These are phyloP conservation scores for Margarornis squamiger DNA, from an alignment of 2,797 vertebrate genomes.

Conservation along the genomic window DNA sequence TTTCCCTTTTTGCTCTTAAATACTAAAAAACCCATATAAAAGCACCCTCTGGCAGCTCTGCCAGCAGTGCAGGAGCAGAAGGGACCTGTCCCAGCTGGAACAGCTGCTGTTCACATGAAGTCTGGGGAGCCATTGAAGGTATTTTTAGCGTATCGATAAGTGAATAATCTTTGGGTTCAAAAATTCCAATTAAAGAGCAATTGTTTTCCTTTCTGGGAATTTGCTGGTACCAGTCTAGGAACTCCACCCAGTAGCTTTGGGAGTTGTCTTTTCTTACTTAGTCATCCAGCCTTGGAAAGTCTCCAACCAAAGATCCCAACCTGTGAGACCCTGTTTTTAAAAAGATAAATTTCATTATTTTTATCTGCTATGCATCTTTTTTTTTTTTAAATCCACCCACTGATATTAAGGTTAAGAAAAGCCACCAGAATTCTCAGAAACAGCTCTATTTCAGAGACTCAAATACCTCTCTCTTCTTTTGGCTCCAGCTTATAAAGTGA, in stretches of 20 bases:
- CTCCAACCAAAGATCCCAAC: constrained; percentile 66
- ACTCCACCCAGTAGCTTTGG: constrained; percentile 73
- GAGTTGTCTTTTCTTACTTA: constrained; percentile 72
- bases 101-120: not conserved
- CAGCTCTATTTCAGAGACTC: not conserved
- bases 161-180: constrained; percentile 31
- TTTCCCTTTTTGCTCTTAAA: not conserved
- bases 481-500: not conserved
- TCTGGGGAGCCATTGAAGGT: not conserved
- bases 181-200: constrained; percentile 39
- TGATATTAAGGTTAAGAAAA: not conserved
- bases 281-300: constrained; percentile 68
- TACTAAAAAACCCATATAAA: not conserved
- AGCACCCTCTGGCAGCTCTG: not conserved
- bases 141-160: constrained; percentile 55
- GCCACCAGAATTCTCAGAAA: not conserved
- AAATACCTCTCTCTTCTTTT: not conserved
- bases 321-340: constrained; percentile 61
- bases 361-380: not conserved
- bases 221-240: constrained; percentile 34
- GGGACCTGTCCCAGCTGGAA: not conserved
- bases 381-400: constrained; percentile 6
- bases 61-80: not conserved
- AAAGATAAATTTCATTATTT: constrained; percentile 45
- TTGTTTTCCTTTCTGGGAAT: constrained; percentile 68